Base-by-base conservation (phyloP, 2,888 invertebrate species). In the Hetaerina titia region DNA sequence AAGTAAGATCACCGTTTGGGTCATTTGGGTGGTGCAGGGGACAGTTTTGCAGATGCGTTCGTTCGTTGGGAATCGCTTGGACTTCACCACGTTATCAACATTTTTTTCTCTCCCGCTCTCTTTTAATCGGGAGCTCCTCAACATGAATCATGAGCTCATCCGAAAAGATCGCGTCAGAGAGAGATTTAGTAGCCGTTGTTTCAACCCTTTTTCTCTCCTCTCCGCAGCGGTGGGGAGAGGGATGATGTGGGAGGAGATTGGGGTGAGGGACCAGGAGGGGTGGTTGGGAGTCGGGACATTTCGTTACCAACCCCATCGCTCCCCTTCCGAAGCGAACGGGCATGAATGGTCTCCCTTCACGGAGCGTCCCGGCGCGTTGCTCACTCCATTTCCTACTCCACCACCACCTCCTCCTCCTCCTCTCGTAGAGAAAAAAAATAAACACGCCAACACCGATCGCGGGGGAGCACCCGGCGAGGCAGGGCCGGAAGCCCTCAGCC, bases 181-280 rank as follows among this genome's bases (percentile, higher is more conserved):
- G 81, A 81, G 81, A 81, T 81, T 81, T 81, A 81, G 81, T 81
- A 81, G 81, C 81, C 69, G 22, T 19, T 81, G 19, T 81, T 81
- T 81, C 81, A 81, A 31, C 81, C 22, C 25, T 81, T 81, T 81
- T 81, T 31, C 31, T 31, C 31, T 31, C 81, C 45, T 45, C 45
- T 45, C 22, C 81, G 81, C 11, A 31, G 81, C 81, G 25, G 22
- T 7, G 45, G 45, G 45, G n/a, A 81, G 81, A 81, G 69, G 45
- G 69, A 81, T 45, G 69, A 60, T 15, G 11, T 15, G 60, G 17
- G 60, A 60, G 60, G 60, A 60, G 17, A 17, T 11, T 15, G 1
- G 22, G 31, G 15, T 31, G 81, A 81, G 81, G 31, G n/a, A 15
- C 13, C 31, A 22, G 25, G 31, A 45, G 45, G 45, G 45, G 45